Evolutionary conservation across 2,797 vertebrate genomes (phyloP), one percentile per base, ranked within the genome.

Genomic region (Tragopan temminckii): DNA sequence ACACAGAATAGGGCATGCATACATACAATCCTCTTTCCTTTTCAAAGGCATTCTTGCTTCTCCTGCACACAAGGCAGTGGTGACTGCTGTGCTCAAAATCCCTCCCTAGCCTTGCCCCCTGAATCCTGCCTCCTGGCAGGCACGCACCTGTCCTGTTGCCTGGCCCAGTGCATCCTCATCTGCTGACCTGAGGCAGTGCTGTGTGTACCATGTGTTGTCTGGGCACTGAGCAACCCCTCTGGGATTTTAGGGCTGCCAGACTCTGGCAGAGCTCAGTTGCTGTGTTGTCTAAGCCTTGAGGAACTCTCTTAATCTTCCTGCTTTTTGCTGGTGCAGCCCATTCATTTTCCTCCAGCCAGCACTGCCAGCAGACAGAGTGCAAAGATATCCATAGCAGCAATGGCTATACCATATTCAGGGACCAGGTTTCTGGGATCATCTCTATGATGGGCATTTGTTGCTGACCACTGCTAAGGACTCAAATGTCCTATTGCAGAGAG

Each of bases 1-100:
- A 1, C 0, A 1, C 1, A 16, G 16, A 74, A n/a, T 1, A 1
- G 24, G 38, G 8, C 36, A 11, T 6, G 8, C 36, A 11, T 6
- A 12, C 5, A 11, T 52, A 50, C 6, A 64, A 5, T 16, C 5
- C 23, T 50, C 53, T 16, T 23, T 81, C 33, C 42, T 50, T 89
- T 80, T 62, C 61, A 52, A n/a, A 42, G n/a, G 33, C 11, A 50
- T 42, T 52, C 61, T 59, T 45, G 45, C 20, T 38, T 27, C 24
- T 20, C 24, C 19, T 64, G 31, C 62, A 11, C 12, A 21, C 0
- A 2, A 80, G 58, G 35, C 24, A 46, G 11, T 25, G 24, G 42
- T 3, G 31, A 52, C 3, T 69, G 25, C 58, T 83, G 38, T 61
- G 43, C 59, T 90, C 45, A 31, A 48, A 85, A 68, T 66, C 31